phyloP scores from a whole-genome alignment of 2,113 vertebrate genomes.

The Anas platyrhynchos region DNA sequence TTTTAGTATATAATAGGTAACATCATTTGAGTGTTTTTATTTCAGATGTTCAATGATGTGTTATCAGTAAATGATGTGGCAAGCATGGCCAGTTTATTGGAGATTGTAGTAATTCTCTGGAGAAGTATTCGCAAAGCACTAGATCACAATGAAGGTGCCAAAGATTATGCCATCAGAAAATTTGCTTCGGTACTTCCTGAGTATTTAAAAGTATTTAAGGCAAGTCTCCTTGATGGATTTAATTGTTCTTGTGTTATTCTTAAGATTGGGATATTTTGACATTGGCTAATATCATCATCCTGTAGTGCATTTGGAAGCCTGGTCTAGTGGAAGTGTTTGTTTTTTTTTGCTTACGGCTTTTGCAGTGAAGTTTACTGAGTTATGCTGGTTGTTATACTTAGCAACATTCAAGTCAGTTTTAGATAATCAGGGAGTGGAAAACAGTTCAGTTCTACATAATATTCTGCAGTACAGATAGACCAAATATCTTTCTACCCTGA shows the following conservation, averaged over 20 bases:
- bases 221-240: conserved; percentile 42
- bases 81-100: conserved; percentile 86
- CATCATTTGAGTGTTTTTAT: background rate
- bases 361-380: background rate
- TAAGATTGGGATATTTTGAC: background rate
- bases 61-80: conserved; percentile 78
- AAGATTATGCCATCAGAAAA: conserved; percentile 81
- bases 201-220: conserved; percentile 91
- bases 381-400: background rate
- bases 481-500: background rate
- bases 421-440: background rate
- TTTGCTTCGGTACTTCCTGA: conserved; percentile 88
- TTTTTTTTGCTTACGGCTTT: background rate
- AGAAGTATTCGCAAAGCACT: conserved; percentile 87
- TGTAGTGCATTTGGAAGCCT: background rate
- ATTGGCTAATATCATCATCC: background rate
- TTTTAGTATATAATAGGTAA: background rate
- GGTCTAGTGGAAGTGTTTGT: background rate
- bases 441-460: background rate
- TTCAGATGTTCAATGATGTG: conserved; percentile 79
- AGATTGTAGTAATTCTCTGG: conserved; percentile 92
- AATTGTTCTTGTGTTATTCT: background rate
- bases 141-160: conserved; percentile 84
- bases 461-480: background rate
- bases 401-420: background rate